phyloP scores from a whole-genome alignment of 2,113 vertebrate genomes.

The Arvicanthis niloticus region DNA sequence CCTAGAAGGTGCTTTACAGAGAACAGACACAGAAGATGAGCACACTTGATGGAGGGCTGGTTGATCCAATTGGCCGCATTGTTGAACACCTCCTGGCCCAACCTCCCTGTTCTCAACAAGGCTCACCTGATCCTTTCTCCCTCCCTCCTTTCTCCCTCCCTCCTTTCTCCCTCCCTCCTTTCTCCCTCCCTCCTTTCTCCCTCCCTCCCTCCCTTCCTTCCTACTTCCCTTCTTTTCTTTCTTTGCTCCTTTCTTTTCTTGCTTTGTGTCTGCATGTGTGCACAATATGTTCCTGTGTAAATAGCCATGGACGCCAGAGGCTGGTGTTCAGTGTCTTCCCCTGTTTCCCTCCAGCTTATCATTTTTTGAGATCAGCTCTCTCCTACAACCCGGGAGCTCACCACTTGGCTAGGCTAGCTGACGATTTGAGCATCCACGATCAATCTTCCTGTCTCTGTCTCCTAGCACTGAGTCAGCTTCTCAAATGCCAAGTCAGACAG shows the following conservation, averaged over 20 bases:
- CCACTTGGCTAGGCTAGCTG: neutral
- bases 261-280: neutral
- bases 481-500: neutral
- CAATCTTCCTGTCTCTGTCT: too few species aligned
- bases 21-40: slow-evolving; percentile 39
- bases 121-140: too few species aligned
- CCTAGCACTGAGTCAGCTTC: neutral
- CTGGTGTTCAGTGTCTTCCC: too few species aligned
- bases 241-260: neutral
- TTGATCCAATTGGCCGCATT: neutral
- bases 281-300: neutral
- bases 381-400: neutral
- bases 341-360: too few species aligned
- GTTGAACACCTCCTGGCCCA: neutral
- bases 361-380: neutral
- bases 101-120: too few species aligned
- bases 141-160: neutral
- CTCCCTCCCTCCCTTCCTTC: neutral
- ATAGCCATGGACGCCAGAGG: neutral
- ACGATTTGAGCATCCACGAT: neutral
- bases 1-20: slow-evolving; percentile 25
- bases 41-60: neutral
- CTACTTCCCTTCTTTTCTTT: accelerated
- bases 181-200: too few species aligned
- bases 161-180: accelerated